Percentiles rank a stretch among this genome's conserved stretches.
Conservation (phyloP, 2,888 invertebrate species). For the Pedicia rivosa region DNA sequence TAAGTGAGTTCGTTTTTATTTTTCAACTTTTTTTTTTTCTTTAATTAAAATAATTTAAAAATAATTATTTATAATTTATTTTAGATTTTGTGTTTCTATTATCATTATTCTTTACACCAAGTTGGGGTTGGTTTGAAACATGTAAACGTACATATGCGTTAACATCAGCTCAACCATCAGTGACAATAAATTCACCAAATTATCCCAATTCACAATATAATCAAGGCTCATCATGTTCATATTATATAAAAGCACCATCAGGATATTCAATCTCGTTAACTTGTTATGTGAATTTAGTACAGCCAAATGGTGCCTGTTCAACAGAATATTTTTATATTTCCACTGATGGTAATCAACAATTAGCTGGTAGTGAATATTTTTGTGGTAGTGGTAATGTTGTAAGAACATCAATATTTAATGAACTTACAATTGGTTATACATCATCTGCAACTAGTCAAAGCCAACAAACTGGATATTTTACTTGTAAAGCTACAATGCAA, state of each 20-base stretch:
- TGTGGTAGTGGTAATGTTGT: slow-evolving; percentile 20
- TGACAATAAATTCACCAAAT: slow-evolving; percentile 22
- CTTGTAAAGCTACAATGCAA: slow-evolving; percentile 18
- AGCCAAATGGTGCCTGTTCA: slow-evolving; percentile 15
- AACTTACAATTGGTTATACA: slow-evolving; percentile 20
- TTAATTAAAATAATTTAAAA: too few relatives aligned
- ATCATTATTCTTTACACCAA: too few relatives aligned
- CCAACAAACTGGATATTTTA: slow-evolving; percentile 17
- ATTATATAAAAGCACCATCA: slow-evolving; percentile 20
- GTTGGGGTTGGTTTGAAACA: too few relatives aligned
- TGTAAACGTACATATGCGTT: too few relatives aligned
- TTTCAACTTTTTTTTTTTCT: too few relatives aligned
- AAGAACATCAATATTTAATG: slow-evolving; percentile 17
- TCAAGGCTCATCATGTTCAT: slow-evolving; percentile 24
- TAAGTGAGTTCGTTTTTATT: too few relatives aligned
- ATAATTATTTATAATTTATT: too few relatives aligned
- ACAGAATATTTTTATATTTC: slow-evolving; percentile 24
- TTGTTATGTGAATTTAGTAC: too few relatives aligned
- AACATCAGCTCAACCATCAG: too few relatives aligned
- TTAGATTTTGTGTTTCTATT: too few relatives aligned
- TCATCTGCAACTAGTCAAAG: too few relatives aligned
- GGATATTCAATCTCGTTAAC: slow-evolving; percentile 21
- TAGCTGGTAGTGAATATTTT: slow-evolving; percentile 20
- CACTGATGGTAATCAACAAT: slow-evolving; percentile 20
- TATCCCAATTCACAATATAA: slow-evolving; percentile 22